Evolutionary conservation across 2,888 invertebrate species (phyloP), one percentile per base, ranked within the genome.

Genomic region (Pristionchus japonicus): DNA sequence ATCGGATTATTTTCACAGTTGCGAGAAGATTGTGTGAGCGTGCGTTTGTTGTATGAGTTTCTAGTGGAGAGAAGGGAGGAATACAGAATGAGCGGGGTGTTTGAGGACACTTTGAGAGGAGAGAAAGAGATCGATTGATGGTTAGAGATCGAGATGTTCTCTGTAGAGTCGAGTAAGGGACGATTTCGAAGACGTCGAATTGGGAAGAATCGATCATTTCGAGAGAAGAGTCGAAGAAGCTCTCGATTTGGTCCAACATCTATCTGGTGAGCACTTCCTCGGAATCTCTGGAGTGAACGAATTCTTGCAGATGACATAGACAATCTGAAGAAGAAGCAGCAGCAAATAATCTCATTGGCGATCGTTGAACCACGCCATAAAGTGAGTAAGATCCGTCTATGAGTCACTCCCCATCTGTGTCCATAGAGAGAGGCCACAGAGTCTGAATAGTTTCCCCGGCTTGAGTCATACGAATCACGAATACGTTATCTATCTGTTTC

Each of bases 111-210:
- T n/a, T 43, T 43, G 77, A 9, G 40, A 64, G 23, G n/a, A 27
- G 37, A 37, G 20, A 57, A n/a, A 67, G 15, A 20, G 20, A 37
- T 23, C 34, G 43, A 74, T n/a, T 27, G 47, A 70, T 74, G 52
- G 52, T 23, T 6, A 57, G 52, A 13, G 40, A 57, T n/a, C 27
- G 84, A 20, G 49, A 27, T 27, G 27, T 47, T 77, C 70, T 27
- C 88, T 92, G 83, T 88, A 92, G 91, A 91, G 90, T 83, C 89
- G 90, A 88, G 91, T 90, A 61, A 90, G 90, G 57, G 92, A 92
- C 82, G 88, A 89, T 61, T 92, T 92, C 83, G 92, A 92, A 70
- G 92, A 92, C 86, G 91, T 92, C 77, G 91, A 92, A 88, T 89
- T 92, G 57, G 89, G 90, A 31, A 64, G 90, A 83, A 64, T 91